Base-by-base conservation (phyloP, 2,888 invertebrate species). In the Clusia tigrina region DNA sequence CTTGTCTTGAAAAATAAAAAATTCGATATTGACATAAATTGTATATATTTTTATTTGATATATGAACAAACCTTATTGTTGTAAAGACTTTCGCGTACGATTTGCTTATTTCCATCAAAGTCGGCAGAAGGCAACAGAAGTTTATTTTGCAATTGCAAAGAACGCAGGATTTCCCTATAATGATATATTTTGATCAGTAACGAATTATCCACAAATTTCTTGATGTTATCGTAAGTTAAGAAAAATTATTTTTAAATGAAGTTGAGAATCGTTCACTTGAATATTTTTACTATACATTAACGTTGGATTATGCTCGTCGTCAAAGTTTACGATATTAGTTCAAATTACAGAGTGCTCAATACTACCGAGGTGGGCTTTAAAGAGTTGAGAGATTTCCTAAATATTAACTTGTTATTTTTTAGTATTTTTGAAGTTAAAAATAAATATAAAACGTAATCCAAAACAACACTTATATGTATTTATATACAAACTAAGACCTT, bases 11-110 rank as follows among this genome's bases (percentile, higher is more conserved):
- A 81, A 62, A 10, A 24, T 62, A 37, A n/a, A n/a, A n/a, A 2
- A 54, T 26, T 32, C 18, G n/a, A 46, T 37, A n/a, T 37, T 22
- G 6, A 3, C 15, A 23, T 46, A 26, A 52, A 55, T 51, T 23
- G 6, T 2, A 57, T 23, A 2, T 32, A 52, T 5, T 32, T 17
- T 2, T 12, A 1, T 25, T 12, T 25, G 2, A 2, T 17, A 66
- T 20, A n/a, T 38, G 2, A 2, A 84, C 86, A 86, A 80, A 91
- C 91, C 77, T 88, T 85, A 63, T 83, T 76, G 73, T 90, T 86
- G 70, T 87, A 88, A 82, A 88, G 87, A 78, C 90, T 90, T 63
- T 89, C 87, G n/a, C 92, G 85, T 1, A 93, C 89, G 15, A 88
- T 85, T 81, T 93, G 93, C 65, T 87, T 88, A 79, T 92, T 93